These are phyloP conservation scores for Sturnira hondurensis DNA, from an alignment of 2,113 vertebrate genomes.

Conservation along the genomic window DNA sequence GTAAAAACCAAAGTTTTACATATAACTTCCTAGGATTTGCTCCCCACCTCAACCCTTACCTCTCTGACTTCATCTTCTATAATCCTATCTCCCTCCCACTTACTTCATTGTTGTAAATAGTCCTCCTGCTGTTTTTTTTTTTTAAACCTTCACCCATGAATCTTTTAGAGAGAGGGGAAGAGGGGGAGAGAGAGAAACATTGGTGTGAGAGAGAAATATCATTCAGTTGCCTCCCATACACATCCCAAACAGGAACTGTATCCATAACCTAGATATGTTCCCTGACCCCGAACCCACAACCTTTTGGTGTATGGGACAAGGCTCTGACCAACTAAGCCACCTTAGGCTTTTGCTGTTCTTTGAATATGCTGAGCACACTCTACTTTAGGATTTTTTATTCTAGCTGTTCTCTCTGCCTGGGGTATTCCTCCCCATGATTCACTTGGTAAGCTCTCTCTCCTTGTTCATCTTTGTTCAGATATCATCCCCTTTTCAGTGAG, in stretches of 20 bases:
- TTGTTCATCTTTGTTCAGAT: background rate
- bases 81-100: background rate
- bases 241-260: no score
- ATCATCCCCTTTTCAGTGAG: background rate
- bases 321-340: no score
- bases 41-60: background rate
- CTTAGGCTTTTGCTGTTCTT: background rate
- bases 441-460: background rate
- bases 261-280: no score
- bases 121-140: background rate
- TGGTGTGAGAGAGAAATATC: no score
- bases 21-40: background rate
- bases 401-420: background rate
- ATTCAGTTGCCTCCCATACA: no score
- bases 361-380: background rate
- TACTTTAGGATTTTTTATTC: background rate
- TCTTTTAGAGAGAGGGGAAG: no score
- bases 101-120: background rate
- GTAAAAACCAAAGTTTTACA: background rate
- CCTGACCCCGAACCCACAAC: no score
- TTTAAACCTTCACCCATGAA: no score
- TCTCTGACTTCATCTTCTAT: background rate
- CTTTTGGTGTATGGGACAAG: no score
- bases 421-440: background rate
- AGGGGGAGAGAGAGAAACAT: no score